These are phyloP conservation scores for Ictidomys tridecemlineatus DNA, from an alignment of 2,113 vertebrate species.

Conservation along the genomic window DNA sequence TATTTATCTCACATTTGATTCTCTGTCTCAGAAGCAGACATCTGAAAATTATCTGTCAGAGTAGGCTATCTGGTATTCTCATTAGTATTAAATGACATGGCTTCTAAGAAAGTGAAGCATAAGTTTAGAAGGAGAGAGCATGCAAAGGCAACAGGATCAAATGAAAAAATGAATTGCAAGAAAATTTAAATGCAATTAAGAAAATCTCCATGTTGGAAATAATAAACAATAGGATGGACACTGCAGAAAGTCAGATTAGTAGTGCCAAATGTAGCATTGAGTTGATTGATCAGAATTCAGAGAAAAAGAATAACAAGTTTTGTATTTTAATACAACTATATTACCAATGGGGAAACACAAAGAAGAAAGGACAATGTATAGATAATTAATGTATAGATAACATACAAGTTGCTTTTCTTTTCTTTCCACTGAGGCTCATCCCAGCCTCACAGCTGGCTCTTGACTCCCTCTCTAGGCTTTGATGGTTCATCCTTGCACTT, in stretches of 20 bases:
- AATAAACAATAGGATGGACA: neutral
- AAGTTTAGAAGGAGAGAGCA: neutral
- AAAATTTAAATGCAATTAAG: neutral
- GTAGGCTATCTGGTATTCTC: neutral
- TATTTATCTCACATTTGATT: neutral
- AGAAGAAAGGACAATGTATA: too few species aligned
- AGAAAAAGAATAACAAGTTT: neutral
- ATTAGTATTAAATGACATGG: neutral
- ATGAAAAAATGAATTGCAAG: neutral
- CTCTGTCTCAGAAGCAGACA: neutral
- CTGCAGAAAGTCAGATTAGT: neutral
- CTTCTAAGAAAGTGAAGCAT: neutral
- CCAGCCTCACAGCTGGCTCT: constrained; percentile 86
- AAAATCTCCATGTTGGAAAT: neutral
- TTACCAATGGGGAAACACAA: too few species aligned
- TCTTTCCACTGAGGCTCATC: constrained; percentile 95
- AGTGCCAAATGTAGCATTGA: neutral
- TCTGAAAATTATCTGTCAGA: neutral
- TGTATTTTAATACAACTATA: neutral
- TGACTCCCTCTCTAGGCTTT: neutral
- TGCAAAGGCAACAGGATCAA: neutral
- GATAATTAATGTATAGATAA: constrained; percentile 83
- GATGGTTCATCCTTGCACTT: neutral
- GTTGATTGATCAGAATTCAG: neutral
- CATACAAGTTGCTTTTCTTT: constrained; percentile 90